Base-by-base conservation (phyloP, 1,140 invertebrate species). In the Daktulosphaira vitifoliae region DNA sequence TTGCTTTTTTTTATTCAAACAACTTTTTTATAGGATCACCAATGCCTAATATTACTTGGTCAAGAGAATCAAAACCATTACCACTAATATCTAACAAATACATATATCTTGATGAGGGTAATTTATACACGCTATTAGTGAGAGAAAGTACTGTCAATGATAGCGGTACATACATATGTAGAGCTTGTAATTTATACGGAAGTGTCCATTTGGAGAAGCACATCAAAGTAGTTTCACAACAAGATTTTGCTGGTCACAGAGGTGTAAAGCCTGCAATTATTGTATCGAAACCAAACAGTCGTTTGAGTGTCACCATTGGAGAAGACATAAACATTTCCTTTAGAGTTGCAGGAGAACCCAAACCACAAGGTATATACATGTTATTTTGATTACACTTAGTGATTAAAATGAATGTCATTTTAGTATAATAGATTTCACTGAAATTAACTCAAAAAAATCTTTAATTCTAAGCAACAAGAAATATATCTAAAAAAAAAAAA, bases 161-260 rank as follows among this genome's bases (percentile, higher is more conserved):
- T 72, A 83, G 85, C 62, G 96, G 94, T 4, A 82, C 89, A 33
- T 95, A 95, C 72, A 89, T 86, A 0, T 94, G 89, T 71, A 82
- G 84, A 68, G 89, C 89, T 1, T 82, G 81, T 68, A 93, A 90
- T 73, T 79, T 77, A 29, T 82, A 85, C 68, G 91, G 90, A 3
- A 82, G 84, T 72, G 84, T 86, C 1, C 86, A 89, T 69, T 85
- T 83, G 50, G 80, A 80, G 68, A 82, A 82, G 1, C 82, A 81
- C 52, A 79, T 88, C 20, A 81, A 85, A 66, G 82, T 88, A 1
- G 78, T 87, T 3, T 76, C 81, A 22, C 76, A 80, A 1, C 81
- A 76, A 48, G 75, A 77, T 42, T 71, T 81, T 11, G 42, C 69
- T 2, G 70, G 69, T 20, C 66, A 65, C 8, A 78, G 81, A 67